A percentile compares a stretch with the other conserved stretches of the same genome.
These are phyloP conservation scores for Aplocera efformata DNA, from an alignment of 2,888 invertebrate species.

Conservation along the genomic window DNA sequence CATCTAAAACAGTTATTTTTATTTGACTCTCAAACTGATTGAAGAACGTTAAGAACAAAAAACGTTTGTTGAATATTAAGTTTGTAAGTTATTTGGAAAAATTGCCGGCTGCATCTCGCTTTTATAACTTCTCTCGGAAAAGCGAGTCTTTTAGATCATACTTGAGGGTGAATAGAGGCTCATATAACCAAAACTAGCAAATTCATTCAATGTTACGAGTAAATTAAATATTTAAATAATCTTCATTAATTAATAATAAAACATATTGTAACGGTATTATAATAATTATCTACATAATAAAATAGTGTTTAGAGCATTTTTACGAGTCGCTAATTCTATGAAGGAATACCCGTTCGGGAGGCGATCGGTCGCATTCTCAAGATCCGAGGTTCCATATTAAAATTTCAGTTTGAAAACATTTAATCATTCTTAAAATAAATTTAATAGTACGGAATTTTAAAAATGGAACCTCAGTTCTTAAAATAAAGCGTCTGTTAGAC, in stretches of 20 bases:
- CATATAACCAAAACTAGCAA: slow-evolving; percentile 24
- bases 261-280: slow-evolving; percentile 56
- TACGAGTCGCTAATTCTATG: slow-evolving; percentile 77
- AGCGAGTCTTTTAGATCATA: neutral
- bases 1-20: too few species aligned
- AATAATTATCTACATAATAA: slow-evolving; percentile 45
- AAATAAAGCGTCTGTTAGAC: slow-evolving; percentile 71
- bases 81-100: too few species aligned
- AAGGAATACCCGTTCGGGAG: slow-evolving; percentile 65
- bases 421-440: slow-evolving; percentile 18
- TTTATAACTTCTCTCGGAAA: too few species aligned
- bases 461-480: slow-evolving; percentile 68
- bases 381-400: slow-evolving; percentile 65
- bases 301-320: slow-evolving; percentile 67
- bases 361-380: slow-evolving; percentile 77
- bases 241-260: slow-evolving; percentile 63
- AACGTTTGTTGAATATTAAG: too few species aligned
- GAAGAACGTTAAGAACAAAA: too few species aligned
- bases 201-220: slow-evolving; percentile 30
- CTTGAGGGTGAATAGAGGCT: slow-evolving; percentile 11
- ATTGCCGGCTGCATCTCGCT: too few species aligned
- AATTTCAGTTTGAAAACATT: slow-evolving; percentile 40
- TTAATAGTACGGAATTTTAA: slow-evolving; percentile 45
- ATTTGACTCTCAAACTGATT: too few species aligned
- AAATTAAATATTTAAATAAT: slow-evolving; percentile 56